A percentile compares a stretch with the other conserved stretches of the same genome.
phyloP scores from a whole-genome alignment of 2,113 vertebrate species.

The Centrocercus urophasianus region DNA sequence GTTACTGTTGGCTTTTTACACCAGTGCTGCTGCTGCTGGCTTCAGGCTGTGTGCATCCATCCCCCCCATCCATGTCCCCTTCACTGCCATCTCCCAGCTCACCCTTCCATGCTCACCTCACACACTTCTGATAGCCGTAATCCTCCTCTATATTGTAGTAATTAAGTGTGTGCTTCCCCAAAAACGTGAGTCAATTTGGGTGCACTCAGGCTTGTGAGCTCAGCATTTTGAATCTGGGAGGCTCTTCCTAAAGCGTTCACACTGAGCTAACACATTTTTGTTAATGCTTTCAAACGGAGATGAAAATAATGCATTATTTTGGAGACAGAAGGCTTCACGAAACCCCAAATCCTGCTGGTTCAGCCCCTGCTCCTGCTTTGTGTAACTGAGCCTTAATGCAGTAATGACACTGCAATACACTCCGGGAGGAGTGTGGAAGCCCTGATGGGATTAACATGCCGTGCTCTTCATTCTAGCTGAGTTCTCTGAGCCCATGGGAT shows the following conservation, averaged over 20 bases:
- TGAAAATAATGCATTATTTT: constrained; percentile 16
- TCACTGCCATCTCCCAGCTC: background rate
- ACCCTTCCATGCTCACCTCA: background rate
- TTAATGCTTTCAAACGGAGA: constrained; percentile 27
- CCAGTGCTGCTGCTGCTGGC: no score
- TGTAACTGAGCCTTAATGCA: background rate
- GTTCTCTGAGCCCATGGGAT: background rate
- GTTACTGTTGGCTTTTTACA: no score
- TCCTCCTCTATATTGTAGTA: background rate
- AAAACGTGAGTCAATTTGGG: background rate
- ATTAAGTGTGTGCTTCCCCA: background rate
- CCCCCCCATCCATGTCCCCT: no score
- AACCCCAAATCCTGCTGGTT: constrained; percentile 8
- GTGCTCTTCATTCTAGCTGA: background rate
- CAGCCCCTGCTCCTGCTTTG: background rate
- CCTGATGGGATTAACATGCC: background rate
- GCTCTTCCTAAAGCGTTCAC: background rate
- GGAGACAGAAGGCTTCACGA: background rate
- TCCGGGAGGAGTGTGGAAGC: background rate
- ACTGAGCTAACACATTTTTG: constrained; percentile 27
- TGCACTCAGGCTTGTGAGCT: background rate
- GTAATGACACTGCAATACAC: background rate
- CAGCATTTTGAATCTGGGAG: background rate
- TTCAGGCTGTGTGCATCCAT: no score
- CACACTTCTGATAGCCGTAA: background rate